Evolutionary conservation across 2,797 vertebrate species (phyloP).

Genomic region (Amniataba percoides): DNA sequence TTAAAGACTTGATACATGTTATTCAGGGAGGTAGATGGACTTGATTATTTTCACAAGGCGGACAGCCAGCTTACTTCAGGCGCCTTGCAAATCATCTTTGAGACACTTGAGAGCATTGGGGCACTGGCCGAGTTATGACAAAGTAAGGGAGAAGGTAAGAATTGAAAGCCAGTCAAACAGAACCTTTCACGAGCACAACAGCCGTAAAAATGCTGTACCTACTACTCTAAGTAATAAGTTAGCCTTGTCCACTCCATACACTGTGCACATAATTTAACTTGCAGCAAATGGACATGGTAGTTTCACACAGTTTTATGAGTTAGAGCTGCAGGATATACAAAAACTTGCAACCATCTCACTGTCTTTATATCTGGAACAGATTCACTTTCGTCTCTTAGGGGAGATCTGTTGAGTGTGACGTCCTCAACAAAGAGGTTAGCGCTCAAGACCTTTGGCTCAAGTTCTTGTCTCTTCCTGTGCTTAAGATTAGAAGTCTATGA

Average conservation of each 20-base stretch:
- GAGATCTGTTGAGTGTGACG: conserved; percentile 42
- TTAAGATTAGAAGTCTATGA: conserved; percentile 77
- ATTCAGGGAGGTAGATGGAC: conserved; percentile 74
- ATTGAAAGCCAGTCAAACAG: conserved; percentile 31
- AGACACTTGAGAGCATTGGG: conserved; percentile 46
- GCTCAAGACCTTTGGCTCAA: conserved; percentile 69
- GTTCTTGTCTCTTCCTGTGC: conserved; percentile 74
- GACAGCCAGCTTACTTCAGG: conserved; percentile 36
- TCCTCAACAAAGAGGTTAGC: conserved; percentile 56
- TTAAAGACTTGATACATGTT: conserved; percentile 46
- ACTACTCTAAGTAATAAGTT: conserved; percentile 29
- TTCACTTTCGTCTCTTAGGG: conserved; percentile 43
- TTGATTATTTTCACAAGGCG: conserved; percentile 64
- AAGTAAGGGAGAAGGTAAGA: conserved; percentile 28
- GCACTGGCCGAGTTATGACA: conserved; percentile 26
- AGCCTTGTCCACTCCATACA: conserved; percentile 11
- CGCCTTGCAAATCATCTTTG: conserved; percentile 54
- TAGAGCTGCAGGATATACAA: conserved; percentile 36
- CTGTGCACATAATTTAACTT: conserved; percentile 21
- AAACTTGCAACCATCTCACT: conserved; percentile 40
- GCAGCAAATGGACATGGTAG: conserved; percentile 16
- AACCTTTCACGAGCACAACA: conserved; percentile 40
- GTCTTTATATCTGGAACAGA: conserved; percentile 33
- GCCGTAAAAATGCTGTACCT: conserved; percentile 10
- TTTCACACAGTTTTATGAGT: conserved; percentile 29